Conservation (phyloP, 2,113 vertebrate genomes). For the Salvelinus namaycush region DNA sequence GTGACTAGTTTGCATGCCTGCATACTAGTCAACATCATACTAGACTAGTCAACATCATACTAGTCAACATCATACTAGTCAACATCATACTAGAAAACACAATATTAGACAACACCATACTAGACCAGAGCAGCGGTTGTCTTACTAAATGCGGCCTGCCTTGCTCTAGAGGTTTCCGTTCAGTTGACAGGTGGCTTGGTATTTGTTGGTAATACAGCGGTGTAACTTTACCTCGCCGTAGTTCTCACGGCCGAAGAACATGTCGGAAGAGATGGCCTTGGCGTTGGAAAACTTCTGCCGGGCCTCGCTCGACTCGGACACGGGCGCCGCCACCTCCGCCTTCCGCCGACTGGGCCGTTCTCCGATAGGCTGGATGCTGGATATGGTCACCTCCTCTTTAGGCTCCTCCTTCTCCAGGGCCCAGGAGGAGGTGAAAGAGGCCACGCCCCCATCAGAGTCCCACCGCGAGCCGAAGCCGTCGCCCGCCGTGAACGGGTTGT, state of each 20-base stretch:
- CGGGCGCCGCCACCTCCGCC: conserved; percentile 71
- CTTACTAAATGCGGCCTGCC: too few relatives aligned
- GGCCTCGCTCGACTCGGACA: conserved; percentile 88
- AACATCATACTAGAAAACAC: too few relatives aligned
- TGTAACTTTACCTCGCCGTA: conserved; percentile 80
- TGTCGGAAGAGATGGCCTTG: conserved; percentile 97
- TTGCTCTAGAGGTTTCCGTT: too few relatives aligned
- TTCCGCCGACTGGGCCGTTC: conserved; percentile 89
- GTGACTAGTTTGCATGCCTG: too few relatives aligned
- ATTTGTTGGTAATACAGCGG: neutral
- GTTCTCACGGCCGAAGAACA: conserved; percentile 95
- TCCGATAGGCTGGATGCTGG: conserved; percentile 90
- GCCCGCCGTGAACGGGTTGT: conserved; percentile 90
- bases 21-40: neutral
- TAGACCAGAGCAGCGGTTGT: too few relatives aligned
- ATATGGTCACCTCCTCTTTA: conserved; percentile 90
- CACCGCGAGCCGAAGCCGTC: conserved; percentile 88
- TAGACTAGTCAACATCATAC: neutral
- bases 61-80: too few relatives aligned
- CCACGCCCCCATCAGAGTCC: conserved; percentile 80
- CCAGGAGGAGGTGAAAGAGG: conserved; percentile 80
- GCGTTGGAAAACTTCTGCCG: conserved; percentile 93
- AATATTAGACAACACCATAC: too few relatives aligned
- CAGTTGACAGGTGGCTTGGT: too few relatives aligned
- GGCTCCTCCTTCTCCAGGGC: conserved; percentile 88